Evolutionary conservation across 2,113 vertebrate genomes (phyloP).

Genomic region (Pithys albifrons): DNA sequence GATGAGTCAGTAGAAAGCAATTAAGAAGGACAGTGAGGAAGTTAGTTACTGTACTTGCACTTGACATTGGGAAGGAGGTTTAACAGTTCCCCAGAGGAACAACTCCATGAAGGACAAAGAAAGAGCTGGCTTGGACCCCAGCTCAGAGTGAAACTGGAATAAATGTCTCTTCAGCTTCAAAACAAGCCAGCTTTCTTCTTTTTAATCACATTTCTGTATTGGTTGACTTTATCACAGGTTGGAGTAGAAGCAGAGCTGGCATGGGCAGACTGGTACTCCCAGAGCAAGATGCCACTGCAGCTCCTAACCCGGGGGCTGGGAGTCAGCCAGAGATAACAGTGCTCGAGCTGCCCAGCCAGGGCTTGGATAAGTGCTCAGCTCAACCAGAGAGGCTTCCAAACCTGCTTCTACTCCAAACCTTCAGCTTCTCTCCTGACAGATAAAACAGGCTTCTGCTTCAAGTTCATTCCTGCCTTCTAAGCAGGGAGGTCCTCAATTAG

Average conservation of each 20-base stretch:
- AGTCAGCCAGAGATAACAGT: background rate
- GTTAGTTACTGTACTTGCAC: background rate
- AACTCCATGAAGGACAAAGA: background rate
- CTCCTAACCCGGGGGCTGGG: background rate
- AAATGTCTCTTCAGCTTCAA: background rate
- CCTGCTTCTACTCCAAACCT: background rate
- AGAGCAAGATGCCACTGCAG: background rate
- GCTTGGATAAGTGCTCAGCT: background rate
- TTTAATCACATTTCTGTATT: background rate
- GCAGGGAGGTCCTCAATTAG: background rate
- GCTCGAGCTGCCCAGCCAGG: background rate
- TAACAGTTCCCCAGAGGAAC: background rate
- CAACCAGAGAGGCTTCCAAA: background rate
- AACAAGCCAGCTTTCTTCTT: background rate
- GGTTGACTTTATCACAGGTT: background rate
- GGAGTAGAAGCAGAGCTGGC: background rate
- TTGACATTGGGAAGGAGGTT: background rate
- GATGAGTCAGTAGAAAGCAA: conserved; percentile 27
- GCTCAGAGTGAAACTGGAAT: background rate
- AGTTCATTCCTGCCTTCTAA: background rate
- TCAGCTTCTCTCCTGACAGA: background rate
- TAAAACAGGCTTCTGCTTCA: background rate
- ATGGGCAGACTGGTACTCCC: background rate
- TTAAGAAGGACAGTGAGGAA: conserved; percentile 6
- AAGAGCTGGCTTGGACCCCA: background rate